phyloP scores from a whole-genome alignment of 2,888 invertebrate species.

The Cordilura impudica region DNA sequence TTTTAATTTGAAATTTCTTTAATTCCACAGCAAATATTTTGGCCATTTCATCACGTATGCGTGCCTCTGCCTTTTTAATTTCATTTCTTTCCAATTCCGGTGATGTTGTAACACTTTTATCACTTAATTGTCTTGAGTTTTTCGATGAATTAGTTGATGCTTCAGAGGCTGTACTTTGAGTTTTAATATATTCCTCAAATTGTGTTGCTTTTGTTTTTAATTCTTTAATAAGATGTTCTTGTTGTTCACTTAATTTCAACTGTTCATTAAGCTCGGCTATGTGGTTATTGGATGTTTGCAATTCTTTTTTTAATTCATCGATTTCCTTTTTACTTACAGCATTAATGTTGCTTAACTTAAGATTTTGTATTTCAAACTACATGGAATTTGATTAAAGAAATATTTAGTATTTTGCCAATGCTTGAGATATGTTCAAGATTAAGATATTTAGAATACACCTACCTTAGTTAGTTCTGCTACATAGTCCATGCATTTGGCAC shows the following conservation, averaged over 20 bases:
- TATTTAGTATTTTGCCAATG: too few relatives aligned
- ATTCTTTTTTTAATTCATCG: slow-evolving; percentile 69
- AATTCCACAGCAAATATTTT: slow-evolving; percentile 83
- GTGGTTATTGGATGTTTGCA: slow-evolving; percentile 72
- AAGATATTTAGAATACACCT: too few relatives aligned
- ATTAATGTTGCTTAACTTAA: slow-evolving; percentile 72
- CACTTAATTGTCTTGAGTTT: slow-evolving; percentile 33
- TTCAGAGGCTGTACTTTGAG: slow-evolving; percentile 77
- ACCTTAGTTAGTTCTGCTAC: slow-evolving; percentile 74
- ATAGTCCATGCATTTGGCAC: slow-evolving; percentile 73
- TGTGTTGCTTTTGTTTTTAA: slow-evolving; percentile 82
- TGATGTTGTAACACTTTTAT: slow-evolving; percentile 74
- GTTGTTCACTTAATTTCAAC: slow-evolving; percentile 78
- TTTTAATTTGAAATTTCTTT: slow-evolving; percentile 78
- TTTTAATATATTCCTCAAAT: slow-evolving; percentile 82
- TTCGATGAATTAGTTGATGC: slow-evolving; percentile 65
- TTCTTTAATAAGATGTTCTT: slow-evolving; percentile 81
- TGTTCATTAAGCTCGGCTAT: slow-evolving; percentile 75
- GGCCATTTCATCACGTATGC: slow-evolving; percentile 84
- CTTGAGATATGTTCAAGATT: too few relatives aligned
- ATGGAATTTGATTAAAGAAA: too few relatives aligned
- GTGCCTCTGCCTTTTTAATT: slow-evolving; percentile 73
- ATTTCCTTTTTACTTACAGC: slow-evolving; percentile 71
- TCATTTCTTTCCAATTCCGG: slow-evolving; percentile 67
- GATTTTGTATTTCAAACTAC: slow-evolving; percentile 76